Conservation (phyloP, 2,113 vertebrate species). For the Pterocles burchelli region DNA sequence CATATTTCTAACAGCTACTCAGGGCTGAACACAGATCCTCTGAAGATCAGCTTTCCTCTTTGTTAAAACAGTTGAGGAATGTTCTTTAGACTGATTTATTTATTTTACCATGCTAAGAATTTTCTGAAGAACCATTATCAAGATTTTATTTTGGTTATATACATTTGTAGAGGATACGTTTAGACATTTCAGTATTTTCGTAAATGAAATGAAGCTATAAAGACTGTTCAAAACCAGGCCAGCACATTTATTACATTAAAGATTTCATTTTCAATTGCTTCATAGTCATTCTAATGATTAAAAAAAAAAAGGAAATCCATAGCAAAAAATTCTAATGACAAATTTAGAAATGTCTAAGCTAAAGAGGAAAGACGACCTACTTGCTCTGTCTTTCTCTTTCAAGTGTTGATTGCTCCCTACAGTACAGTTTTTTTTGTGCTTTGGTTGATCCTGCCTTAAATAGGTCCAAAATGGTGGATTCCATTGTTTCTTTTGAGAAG, state of each 20-base stretch:
- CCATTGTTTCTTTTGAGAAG: constrained; percentile 12
- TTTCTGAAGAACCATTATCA: neutral
- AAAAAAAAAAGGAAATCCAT: neutral
- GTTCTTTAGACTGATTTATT: neutral
- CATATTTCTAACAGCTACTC: neutral
- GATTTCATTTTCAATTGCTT: neutral
- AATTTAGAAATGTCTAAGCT: neutral
- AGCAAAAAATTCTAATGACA: neutral
- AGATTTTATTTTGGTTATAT: neutral
- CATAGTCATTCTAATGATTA: neutral
- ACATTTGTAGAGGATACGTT: neutral
- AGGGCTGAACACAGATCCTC: neutral
- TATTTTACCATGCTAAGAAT: neutral
- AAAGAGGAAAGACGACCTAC: neutral
- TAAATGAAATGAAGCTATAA: neutral
- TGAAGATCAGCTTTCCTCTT: constrained; percentile 35
- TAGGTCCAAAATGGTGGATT: neutral
- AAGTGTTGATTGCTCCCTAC: neutral
- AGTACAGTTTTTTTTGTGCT: neutral
- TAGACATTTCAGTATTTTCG: neutral
- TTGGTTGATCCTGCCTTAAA: neutral
- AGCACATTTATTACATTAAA: neutral
- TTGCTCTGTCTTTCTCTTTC: neutral
- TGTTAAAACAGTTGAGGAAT: constrained; percentile 6
- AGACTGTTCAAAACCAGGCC: neutral